Evolutionary conservation across 2,797 vertebrate genomes (phyloP).

Genomic region (Xiphophorus birchmanni): DNA sequence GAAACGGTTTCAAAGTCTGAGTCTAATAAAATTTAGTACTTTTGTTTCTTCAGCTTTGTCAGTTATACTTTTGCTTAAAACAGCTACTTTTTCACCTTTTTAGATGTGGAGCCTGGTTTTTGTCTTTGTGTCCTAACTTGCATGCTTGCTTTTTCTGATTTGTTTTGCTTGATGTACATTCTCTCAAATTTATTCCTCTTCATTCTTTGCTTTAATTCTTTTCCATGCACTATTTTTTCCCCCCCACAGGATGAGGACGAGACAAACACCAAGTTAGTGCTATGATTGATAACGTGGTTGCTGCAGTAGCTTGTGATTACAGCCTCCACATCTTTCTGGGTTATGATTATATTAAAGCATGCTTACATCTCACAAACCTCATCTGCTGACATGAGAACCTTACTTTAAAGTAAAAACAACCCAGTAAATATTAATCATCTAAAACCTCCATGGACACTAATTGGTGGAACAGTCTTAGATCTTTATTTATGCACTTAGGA

Average conservation of each 20-base stretch:
- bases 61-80: background rate
- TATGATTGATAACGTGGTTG: conserved; percentile 49
- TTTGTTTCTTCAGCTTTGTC: background rate
- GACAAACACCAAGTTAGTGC: conserved; percentile 90
- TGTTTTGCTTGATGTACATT: conserved; percentile 44
- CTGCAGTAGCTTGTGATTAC: conserved; percentile 56
- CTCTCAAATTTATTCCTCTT: conserved; percentile 58
- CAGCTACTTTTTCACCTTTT: background rate
- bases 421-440: conserved; percentile 34
- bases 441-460: conserved; percentile 3
- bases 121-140: conserved; percentile 33
- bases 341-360: conserved; percentile 65
- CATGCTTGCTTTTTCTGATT: conserved; percentile 39
- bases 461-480: conserved; percentile 9
- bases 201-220: conserved; percentile 51
- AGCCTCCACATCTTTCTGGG: conserved; percentile 50
- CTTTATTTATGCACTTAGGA: conserved; percentile 27
- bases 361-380: conserved; percentile 46
- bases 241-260: conserved; percentile 82
- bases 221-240: conserved; percentile 61
- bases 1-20: background rate
- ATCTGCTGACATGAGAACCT: conserved; percentile 27
- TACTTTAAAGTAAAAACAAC: conserved; percentile 36
- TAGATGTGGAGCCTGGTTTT: background rate
- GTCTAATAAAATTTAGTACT: background rate